phyloP scores from a whole-genome alignment of 2,797 vertebrate genomes.

The Diplodus sargus region DNA sequence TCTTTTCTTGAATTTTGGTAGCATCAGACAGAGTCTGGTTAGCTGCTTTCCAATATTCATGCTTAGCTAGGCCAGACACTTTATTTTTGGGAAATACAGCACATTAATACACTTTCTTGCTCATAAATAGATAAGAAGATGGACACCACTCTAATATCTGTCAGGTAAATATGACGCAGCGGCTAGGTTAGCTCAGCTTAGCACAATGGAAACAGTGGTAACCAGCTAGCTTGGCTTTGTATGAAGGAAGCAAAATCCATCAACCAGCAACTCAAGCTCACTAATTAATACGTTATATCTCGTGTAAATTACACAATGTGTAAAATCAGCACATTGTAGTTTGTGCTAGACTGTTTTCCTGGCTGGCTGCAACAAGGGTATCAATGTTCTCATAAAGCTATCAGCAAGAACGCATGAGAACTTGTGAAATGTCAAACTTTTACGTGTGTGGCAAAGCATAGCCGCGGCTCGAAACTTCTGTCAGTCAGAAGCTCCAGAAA shows the following conservation, averaged over 20 bases:
- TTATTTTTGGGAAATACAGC: no score
- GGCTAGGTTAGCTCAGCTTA: slow-evolving; percentile 3
- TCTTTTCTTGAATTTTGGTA: no score
- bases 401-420: neutral
- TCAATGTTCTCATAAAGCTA: neutral
- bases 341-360: neutral
- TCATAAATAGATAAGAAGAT: neutral
- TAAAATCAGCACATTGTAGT: neutral
- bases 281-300: neutral
- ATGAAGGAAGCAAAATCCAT: neutral
- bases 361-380: neutral
- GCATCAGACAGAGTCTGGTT: neutral
- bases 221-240: neutral
- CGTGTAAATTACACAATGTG: neutral
- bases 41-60: neutral
- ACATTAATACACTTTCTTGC: no score
- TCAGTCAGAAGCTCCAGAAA: slow-evolving; percentile 20
- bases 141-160: neutral
- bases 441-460: neutral
- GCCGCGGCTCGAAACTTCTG: neutral
- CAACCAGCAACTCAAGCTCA: neutral
- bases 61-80: neutral
- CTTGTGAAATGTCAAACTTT: neutral
- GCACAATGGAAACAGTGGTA: neutral
- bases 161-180: neutral